Evolutionary conservation across 2,113 vertebrate genomes (phyloP).

Genomic region (Euleptes europaea): DNA sequence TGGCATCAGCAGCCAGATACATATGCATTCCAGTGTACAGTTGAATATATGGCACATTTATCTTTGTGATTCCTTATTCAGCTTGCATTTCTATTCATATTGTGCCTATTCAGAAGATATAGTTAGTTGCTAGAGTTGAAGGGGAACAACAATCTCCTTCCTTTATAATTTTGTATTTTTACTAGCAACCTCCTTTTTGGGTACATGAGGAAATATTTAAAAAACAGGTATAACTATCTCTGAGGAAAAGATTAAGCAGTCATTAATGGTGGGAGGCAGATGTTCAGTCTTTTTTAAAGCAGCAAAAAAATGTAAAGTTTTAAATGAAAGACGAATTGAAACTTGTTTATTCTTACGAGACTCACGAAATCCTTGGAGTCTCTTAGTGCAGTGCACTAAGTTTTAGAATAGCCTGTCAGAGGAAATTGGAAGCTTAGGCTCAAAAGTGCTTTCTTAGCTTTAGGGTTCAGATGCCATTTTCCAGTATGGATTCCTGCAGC

Average conservation of each 20-base stretch:
- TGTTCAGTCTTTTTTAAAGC: constrained; percentile 25
- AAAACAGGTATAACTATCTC: constrained; percentile 31
- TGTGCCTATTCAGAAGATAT: constrained; percentile 26
- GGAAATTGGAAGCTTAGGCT: constrained; percentile 44
- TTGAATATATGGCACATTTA: not conserved
- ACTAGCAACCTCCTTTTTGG: constrained; percentile 27
- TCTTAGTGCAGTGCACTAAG: constrained; percentile 48
- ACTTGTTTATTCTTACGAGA: constrained; percentile 61
- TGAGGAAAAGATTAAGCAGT: constrained; percentile 29
- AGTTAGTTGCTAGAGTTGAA: not conserved
- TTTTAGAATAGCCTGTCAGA: constrained; percentile 54
- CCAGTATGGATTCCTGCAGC: constrained; percentile 31
- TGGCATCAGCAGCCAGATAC: not conserved
- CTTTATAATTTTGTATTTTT: constrained; percentile 44
- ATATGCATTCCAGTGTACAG: not conserved
- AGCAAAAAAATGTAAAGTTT: constrained; percentile 41
- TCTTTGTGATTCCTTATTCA: not conserved
- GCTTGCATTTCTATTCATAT: constrained; percentile 36
- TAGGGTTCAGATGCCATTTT: constrained; percentile 65
- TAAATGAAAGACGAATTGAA: constrained; percentile 56
- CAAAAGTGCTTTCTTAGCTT: constrained; percentile 68
- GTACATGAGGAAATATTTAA: constrained; percentile 20
- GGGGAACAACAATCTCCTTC: constrained; percentile 19
- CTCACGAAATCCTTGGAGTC: constrained; percentile 65
- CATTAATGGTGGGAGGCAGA: constrained; percentile 41